Evolutionary conservation across 2,888 invertebrate genomes (phyloP).

Genomic region (Schizaphis graminum): DNA sequence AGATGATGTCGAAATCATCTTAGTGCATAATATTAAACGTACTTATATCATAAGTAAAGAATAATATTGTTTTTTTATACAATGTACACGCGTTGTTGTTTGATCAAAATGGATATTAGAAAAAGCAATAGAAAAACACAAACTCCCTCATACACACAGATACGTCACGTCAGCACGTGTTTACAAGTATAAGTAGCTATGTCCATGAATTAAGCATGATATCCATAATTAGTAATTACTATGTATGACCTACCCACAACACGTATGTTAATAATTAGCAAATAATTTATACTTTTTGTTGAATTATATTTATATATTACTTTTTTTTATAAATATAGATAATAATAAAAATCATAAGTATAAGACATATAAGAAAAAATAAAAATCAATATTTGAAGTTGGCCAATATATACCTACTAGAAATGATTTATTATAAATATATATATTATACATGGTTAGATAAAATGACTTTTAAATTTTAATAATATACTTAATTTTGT

Average conservation of each 20-base stretch:
- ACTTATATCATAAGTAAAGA: background rate
- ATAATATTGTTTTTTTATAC: background rate
- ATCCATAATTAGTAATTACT: background rate
- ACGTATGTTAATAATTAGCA: background rate
- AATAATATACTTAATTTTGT: background rate
- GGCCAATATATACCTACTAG: too few species aligned
- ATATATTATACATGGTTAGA: background rate
- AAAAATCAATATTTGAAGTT: background rate
- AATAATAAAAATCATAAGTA: background rate
- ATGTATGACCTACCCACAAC: background rate
- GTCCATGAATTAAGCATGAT: conserved; percentile 2
- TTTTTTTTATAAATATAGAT: too few species aligned
- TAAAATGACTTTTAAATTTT: background rate
- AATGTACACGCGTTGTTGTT: conserved; percentile 3
- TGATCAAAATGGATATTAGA: background rate
- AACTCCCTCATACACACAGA: background rate
- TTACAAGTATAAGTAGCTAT: background rate
- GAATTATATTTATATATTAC: background rate
- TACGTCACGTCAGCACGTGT: background rate
- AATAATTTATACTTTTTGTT: background rate
- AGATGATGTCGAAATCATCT: background rate
- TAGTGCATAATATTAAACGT: background rate
- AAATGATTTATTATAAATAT: background rate
- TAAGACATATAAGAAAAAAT: background rate
- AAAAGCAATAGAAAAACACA: background rate